A percentile compares a stretch with the other conserved stretches of the same genome.
Conservation (phyloP, 2,113 vertebrate genomes). For the Podocnemis expansa region DNA sequence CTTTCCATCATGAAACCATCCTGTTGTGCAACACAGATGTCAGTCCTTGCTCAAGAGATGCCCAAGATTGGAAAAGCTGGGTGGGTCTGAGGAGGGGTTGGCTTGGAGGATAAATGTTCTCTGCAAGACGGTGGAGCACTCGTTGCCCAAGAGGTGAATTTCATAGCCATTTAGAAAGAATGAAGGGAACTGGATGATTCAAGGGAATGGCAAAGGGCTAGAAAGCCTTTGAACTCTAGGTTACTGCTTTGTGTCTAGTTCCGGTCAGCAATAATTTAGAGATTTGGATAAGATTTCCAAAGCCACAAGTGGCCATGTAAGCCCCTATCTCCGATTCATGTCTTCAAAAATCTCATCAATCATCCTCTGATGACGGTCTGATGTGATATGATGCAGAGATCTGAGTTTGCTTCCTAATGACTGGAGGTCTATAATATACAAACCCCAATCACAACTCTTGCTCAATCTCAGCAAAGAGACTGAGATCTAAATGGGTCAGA, state of each 20-base stretch:
- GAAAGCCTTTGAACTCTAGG: background rate
- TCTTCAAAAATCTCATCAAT: conserved; percentile 3
- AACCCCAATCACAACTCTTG: conserved; percentile 20
- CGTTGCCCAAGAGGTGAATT: conserved; percentile 20
- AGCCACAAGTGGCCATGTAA: background rate
- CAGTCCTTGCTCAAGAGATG: background rate
- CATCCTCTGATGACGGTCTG: background rate
- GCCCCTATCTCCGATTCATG: background rate
- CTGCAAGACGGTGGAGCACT: background rate
- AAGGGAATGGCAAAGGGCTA: background rate
- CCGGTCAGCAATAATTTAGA: background rate
- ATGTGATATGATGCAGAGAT: background rate
- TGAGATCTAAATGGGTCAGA: background rate
- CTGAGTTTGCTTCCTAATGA: background rate
- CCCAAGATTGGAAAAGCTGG: conserved; percentile 1
- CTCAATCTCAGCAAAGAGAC: conserved; percentile 4
- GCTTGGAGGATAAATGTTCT: conserved; percentile 10
- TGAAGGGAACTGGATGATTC: background rate
- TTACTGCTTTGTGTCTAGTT: background rate
- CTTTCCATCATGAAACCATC: conserved; percentile 15
- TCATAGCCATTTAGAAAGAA: background rate
- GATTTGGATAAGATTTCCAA: background rate
- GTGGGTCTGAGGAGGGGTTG: background rate
- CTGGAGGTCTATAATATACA: background rate
- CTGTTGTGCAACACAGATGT: background rate